Base-by-base conservation (phyloP, 2,888 invertebrate species). In the Andrena hattorfiana region DNA sequence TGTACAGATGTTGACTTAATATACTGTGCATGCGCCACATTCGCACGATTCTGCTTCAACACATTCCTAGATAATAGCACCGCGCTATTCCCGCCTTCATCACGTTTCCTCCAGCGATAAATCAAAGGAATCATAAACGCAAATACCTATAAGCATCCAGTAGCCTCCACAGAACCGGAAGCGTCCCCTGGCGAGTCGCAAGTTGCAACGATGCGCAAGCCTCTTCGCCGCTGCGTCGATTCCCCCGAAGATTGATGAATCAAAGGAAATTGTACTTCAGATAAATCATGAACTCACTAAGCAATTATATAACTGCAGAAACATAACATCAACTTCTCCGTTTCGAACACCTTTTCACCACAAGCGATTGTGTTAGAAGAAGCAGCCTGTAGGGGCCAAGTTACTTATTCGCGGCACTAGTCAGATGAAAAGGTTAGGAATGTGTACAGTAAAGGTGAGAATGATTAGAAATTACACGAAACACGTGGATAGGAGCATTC, bases 1-100 rank as follows among this genome's bases (percentile, higher is more conserved):
- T n/a, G 51, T 67, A 23, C 77, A 74, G 66, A 67, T 74, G 77
- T 16, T 62, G 32, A 20, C 26, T 64, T 60, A 56, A 63, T 48
- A 28, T 49, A 26, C 48, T 16, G 42, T 42, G n/a, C 60, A n/a
- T 8, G 54, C 13, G n/a, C 16, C 67, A 63, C 32, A 30, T 26
- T 66, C 16, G 42, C 5, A 16, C 35, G 26, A 59, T 23, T 70
- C 42, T 28, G 20, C 32, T 26, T 13, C 26, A 48, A 79, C 63
- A 82, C 76, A 63, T 71, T 20, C 26, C 16, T 13, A 42, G 13
- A 42, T 42, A 42, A 42, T 16, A 42, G 42, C 42, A 5, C 42
- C 42, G 42, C 42, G 42, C 42, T 42, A 16, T 42, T 42, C 42
- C 42, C 42, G 42, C 42, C 42, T 42, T 42, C 42, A 1, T 0